Percentiles rank a stretch among this genome's conserved stretches.
phyloP scores from a whole-genome alignment of 2,797 vertebrate genomes.

The Lutjanus argentimaculatus region DNA sequence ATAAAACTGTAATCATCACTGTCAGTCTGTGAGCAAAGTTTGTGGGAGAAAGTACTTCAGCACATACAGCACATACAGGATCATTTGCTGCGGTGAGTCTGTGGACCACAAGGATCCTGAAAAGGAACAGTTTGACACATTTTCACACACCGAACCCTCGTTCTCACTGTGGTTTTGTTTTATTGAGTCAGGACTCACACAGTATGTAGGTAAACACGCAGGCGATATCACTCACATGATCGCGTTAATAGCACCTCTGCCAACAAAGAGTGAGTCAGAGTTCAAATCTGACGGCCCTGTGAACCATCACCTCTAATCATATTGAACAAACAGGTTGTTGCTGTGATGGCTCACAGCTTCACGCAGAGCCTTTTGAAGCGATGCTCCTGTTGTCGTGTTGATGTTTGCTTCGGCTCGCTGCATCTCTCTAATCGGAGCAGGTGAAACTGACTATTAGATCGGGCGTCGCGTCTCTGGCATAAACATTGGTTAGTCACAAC shows the following conservation, averaged over 20 bases:
- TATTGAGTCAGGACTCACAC: not conserved
- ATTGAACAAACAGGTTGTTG: slow-evolving; percentile 37
- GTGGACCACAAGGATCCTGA: slow-evolving; percentile 23
- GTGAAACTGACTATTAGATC: slow-evolving; percentile 70
- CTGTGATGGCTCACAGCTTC: slow-evolving; percentile 33
- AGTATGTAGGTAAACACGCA: not conserved
- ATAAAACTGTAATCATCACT: too few relatives aligned
- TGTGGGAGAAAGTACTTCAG: not conserved
- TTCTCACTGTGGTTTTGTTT: slow-evolving; percentile 20
- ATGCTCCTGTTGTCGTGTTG: slow-evolving; percentile 40
- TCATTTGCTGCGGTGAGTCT: slow-evolving; percentile 1
- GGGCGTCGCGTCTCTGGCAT: slow-evolving; percentile 60
- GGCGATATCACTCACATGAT: not conserved
- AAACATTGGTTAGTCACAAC: slow-evolving; percentile 72
- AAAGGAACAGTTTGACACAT: slow-evolving; percentile 16
- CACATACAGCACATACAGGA: not conserved
- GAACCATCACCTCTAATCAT: slow-evolving; percentile 32
- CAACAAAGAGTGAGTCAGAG: not conserved
- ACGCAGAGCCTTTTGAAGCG: slow-evolving; percentile 41
- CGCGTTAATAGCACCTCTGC: not conserved
- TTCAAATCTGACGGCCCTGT: slow-evolving; percentile 3
- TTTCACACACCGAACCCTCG: slow-evolving; percentile 22
- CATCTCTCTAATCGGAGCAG: slow-evolving; percentile 55
- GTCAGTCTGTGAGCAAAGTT: not conserved
- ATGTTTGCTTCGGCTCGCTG: slow-evolving; percentile 41